These are phyloP conservation scores for Anaspis maculata DNA, from an alignment of 2,888 invertebrate genomes.

Conservation along the genomic window DNA sequence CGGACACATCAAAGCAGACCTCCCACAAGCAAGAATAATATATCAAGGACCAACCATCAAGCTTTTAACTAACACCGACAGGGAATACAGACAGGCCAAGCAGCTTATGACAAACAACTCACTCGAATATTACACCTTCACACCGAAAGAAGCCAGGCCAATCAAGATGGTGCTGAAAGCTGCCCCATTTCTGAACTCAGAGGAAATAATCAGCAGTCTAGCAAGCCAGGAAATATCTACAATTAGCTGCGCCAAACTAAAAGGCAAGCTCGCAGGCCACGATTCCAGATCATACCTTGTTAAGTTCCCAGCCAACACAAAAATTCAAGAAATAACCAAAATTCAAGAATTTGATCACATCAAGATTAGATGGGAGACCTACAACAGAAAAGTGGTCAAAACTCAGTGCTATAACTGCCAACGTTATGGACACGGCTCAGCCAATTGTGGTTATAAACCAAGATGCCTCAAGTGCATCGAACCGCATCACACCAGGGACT, in stretches of 20 bases:
- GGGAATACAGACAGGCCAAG: not conserved
- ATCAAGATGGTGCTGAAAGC: conserved; percentile 9
- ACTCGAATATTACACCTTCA: conserved; percentile 3
- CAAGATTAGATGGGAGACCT: conserved; percentile 5
- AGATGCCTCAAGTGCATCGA: not conserved
- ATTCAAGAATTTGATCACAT: conserved; percentile 5
- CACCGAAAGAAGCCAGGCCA: conserved; percentile 2
- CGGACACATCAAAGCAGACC: not conserved
- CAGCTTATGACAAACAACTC: not conserved
- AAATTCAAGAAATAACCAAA: conserved; percentile 1
- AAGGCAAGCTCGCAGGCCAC: not conserved
- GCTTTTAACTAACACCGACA: conserved; percentile 2
- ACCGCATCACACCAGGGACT: not conserved
- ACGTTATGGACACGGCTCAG: conserved; percentile 38
- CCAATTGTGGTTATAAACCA: conserved; percentile 4
- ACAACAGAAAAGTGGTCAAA: conserved; percentile 19
- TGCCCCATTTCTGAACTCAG: conserved; percentile 2
- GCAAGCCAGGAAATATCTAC: not conserved
- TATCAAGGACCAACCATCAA: not conserved
- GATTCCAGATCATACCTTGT: not conserved
- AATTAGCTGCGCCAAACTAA: not conserved
- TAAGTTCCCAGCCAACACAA: not conserved
- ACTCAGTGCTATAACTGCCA: conserved; percentile 43
- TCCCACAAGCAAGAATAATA: not conserved
- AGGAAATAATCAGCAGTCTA: conserved; percentile 2